These are phyloP conservation scores for Drosophila fungiperda DNA, from an alignment of 2,888 invertebrate genomes.

Conservation along the genomic window DNA sequence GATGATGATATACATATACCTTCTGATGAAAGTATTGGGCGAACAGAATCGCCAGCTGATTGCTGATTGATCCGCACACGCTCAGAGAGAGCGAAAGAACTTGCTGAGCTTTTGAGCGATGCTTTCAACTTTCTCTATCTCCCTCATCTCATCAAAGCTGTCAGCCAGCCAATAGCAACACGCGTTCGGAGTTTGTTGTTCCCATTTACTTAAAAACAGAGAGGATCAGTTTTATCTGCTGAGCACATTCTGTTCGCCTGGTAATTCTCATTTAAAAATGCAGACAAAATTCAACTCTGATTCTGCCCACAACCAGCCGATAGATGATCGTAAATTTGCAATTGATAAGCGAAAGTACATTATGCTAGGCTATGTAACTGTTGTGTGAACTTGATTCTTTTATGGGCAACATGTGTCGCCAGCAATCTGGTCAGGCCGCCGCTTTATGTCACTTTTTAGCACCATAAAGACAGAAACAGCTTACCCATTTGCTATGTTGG, in stretches of 20 bases:
- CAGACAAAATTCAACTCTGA: not conserved
- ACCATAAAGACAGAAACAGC: not conserved
- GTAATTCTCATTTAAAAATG: not conserved
- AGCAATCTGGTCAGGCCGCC: constrained; percentile 33
- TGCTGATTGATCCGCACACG: not conserved
- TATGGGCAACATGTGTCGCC: constrained; percentile 26
- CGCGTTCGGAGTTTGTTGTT: not conserved
- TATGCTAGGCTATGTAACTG: constrained; percentile 26
- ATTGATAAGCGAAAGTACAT: not conserved
- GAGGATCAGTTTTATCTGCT: not conserved
- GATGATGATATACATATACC: constrained; percentile 26
- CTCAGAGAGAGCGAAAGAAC: not conserved
- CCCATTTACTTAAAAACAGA: not conserved
- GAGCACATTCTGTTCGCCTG: constrained; percentile 8
- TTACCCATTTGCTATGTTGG: not conserved
- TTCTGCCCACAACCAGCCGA: not conserved
- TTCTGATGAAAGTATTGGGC: not conserved
- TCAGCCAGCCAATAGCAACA: constrained; percentile 6
- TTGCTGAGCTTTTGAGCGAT: constrained; percentile 1
- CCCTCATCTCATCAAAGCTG: not conserved
- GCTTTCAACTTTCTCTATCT: not conserved
- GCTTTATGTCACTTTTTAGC: constrained; percentile 8
- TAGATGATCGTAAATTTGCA: not conserved
- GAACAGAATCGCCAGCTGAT: not conserved
- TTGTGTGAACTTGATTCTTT: constrained; percentile 40